These are phyloP conservation scores for Zapus hudsonius DNA, from an alignment of 2,113 vertebrate species.

Conservation along the genomic window DNA sequence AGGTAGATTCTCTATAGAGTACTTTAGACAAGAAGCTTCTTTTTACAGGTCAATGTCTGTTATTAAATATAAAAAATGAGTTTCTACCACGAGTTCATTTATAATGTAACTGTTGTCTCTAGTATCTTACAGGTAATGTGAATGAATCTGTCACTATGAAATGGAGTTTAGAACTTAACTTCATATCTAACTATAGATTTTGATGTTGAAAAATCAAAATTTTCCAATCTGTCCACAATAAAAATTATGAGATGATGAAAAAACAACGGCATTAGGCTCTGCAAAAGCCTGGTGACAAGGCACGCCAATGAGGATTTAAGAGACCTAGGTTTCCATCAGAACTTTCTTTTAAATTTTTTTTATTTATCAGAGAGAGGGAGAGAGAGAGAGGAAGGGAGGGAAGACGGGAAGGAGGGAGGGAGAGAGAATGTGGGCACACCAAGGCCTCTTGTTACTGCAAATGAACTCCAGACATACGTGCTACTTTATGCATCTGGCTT, in stretches of 20 bases:
- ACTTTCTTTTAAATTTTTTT: too few species aligned
- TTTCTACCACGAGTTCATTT: not conserved
- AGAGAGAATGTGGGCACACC: too few species aligned
- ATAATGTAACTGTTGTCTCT: not conserved
- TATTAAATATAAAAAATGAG: constrained; percentile 15
- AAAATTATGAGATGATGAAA: not conserved
- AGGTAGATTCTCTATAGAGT: not conserved
- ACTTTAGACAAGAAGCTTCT: not conserved
- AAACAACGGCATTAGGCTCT: not conserved
- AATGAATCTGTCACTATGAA: not conserved
- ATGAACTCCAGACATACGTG: too few species aligned
- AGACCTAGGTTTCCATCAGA: too few species aligned
- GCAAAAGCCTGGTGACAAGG: too few species aligned
- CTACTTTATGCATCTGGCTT: too few species aligned
- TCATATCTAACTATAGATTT: not conserved
- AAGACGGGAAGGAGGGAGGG: too few species aligned
- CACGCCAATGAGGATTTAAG: too few species aligned
- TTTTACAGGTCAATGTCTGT: not conserved
- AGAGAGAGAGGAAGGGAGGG: too few species aligned
- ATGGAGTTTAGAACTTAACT: too few species aligned
- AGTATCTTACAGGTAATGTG: not conserved
- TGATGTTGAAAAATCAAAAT: constrained; percentile 39
- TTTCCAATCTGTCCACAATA: not conserved
- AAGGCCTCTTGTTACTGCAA: too few species aligned
- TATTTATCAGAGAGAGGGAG: too few species aligned